Percentiles rank a stretch among this genome's conserved stretches.
Conservation (phyloP, 2,113 vertebrate genomes). For the Oophaga pumilio region DNA sequence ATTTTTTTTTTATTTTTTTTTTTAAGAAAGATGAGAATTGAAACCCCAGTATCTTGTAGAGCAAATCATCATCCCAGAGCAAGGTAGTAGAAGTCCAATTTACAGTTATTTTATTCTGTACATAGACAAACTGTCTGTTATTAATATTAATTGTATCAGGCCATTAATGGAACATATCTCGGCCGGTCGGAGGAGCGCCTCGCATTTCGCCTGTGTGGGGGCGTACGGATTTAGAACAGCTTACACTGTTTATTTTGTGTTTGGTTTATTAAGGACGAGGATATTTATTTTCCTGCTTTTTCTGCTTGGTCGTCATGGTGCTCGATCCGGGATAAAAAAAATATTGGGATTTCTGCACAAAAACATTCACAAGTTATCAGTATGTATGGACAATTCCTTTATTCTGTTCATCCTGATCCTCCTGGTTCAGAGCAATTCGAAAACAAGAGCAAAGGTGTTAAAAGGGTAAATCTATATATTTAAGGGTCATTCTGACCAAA, state of each 20-base stretch:
- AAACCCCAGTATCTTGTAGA: background rate
- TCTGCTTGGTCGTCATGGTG: conserved; percentile 33
- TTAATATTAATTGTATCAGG: background rate
- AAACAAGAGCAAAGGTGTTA: too few relatives aligned
- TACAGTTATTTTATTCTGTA: background rate
- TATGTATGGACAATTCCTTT: too few relatives aligned
- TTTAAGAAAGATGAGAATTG: too few relatives aligned
- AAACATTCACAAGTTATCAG: background rate
- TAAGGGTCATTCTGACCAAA: too few relatives aligned
- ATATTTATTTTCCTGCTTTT: conserved; percentile 19
- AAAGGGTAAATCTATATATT: too few relatives aligned
- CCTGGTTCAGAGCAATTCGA: too few relatives aligned
- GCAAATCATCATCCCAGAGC: background rate
- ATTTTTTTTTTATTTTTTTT: too few relatives aligned
- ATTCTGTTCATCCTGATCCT: too few relatives aligned
- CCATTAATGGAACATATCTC: background rate
- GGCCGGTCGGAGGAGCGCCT: too few relatives aligned
- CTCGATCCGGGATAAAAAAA: background rate
- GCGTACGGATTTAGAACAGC: background rate
- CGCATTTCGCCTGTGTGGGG: background rate
- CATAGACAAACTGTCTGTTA: background rate
- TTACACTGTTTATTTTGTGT: conserved; percentile 20
- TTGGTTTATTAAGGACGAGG: background rate
- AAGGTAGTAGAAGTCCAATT: background rate
- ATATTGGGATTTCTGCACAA: background rate